These are phyloP conservation scores for Machimus rusticus DNA, from an alignment of 2,888 invertebrate species.

Conservation along the genomic window DNA sequence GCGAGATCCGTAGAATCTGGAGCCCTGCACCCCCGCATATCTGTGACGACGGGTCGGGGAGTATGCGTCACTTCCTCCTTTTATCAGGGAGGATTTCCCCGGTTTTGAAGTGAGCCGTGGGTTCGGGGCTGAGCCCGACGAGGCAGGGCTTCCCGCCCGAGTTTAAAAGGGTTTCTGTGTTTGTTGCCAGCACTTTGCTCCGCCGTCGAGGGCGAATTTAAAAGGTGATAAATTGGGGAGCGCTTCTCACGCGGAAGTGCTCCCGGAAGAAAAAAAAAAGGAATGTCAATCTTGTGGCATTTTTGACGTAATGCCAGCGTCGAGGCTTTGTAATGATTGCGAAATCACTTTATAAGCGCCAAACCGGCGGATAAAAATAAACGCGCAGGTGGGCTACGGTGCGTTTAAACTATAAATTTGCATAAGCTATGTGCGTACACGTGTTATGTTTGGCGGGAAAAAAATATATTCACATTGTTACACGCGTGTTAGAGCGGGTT, in stretches of 20 bases:
- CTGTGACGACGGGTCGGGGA: not conserved
- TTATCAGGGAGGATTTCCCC: not conserved
- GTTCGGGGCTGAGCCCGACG: not conserved
- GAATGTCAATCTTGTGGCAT: conserved; percentile 10
- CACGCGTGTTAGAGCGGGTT: not conserved
- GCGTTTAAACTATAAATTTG: not conserved
- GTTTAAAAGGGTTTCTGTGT: conserved; percentile 23
- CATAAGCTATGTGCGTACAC: not conserved
- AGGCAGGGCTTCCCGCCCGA: not conserved
- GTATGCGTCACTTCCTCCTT: not conserved
- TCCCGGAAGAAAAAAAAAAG: not conserved
- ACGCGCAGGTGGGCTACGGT: not conserved
- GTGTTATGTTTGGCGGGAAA: not conserved
- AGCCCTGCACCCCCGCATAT: not conserved
- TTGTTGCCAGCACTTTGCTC: not conserved
- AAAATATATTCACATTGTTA: not conserved
- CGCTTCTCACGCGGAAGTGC: not conserved
- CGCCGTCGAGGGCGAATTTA: not conserved
- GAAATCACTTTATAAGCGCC: not conserved
- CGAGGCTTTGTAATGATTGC: not conserved
- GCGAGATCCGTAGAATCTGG: not conserved
- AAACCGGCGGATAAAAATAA: not conserved
- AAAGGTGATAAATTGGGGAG: conserved; percentile 1
- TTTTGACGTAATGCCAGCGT: not conserved
- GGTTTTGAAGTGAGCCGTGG: not conserved